These are phyloP conservation scores for Polymixis lichenea DNA, from an alignment of 2,888 invertebrate species.

Conservation along the genomic window DNA sequence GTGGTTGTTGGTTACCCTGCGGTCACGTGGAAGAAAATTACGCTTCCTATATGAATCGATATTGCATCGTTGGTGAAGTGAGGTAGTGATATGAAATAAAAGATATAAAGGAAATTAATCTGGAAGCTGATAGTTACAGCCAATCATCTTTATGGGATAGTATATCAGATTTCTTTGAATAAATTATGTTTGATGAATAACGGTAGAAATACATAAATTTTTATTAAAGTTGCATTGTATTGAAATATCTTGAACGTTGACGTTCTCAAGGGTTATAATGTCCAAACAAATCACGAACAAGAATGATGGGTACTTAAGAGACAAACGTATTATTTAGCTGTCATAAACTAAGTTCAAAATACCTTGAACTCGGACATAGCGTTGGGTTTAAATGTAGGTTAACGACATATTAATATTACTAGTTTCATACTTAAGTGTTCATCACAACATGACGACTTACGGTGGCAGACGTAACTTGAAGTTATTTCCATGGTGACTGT, in stretches of 20 bases:
- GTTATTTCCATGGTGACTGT: constrained; percentile 44
- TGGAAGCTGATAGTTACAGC: constrained; percentile 17
- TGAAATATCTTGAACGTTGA: constrained; percentile 26
- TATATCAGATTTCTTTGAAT: constrained; percentile 31
- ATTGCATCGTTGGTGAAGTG: constrained; percentile 10
- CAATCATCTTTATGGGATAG: constrained; percentile 39
- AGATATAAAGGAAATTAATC: constrained; percentile 23
- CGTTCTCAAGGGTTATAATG: constrained; percentile 15
- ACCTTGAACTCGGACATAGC: constrained; percentile 61
- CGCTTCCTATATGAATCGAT: constrained; percentile 56
- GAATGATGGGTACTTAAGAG: constrained; percentile 25
- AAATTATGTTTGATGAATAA: constrained; percentile 43
- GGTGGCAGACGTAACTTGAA: constrained; percentile 42
- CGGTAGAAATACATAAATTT: constrained; percentile 5
- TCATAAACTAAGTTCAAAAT: constrained; percentile 48
- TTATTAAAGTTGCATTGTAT: constrained; percentile 6
- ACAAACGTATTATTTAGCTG: constrained; percentile 55
- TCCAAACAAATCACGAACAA: constrained; percentile 23
- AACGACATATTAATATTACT: constrained; percentile 64
- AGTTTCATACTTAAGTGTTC: constrained; percentile 41
- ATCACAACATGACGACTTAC: constrained; percentile 51
- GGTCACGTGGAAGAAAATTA: constrained; percentile 67
- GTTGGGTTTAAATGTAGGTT: constrained; percentile 57
- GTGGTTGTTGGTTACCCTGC: constrained; percentile 64
- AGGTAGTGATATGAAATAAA: constrained; percentile 9